Evolutionary conservation across 2,797 vertebrate genomes (phyloP), one percentile per base, ranked within the genome.

Genomic region (Darevskia mixta): DNA sequence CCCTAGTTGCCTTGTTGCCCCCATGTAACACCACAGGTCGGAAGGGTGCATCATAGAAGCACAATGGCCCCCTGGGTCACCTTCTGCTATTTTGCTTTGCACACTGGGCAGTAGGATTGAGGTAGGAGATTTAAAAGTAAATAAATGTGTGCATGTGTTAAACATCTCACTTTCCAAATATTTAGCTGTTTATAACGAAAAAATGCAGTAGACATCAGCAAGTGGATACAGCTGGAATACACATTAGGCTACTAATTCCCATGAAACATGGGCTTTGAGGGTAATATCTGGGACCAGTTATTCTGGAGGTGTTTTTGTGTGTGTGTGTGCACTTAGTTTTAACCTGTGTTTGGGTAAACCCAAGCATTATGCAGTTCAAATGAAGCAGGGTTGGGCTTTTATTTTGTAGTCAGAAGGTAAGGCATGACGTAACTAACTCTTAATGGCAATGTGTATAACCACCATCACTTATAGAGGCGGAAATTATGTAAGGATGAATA

Each of bases 361-460:
- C 79, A 85, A 17, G 23, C 41, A 64, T 35, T 5, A 58, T 55
- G 78, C 32, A 81, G 75, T 17, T 1, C 25, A 72, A 27, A 5
- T 7, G 18, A 41, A 32, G 11, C 5, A 67, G 61, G 38, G 9
- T 76, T 5, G 11, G 13, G 49, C 15, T 55, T 55, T 81, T 27
- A 6, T 18, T 55, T 79, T n/a, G 32, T 6, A 66, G 17, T 49
- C 10, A 32, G 32, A 78, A 27, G 27, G 49, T 55, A 55, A 55
- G 49, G 49, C 49, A 58, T 79, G 41, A 23, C 38, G n/a, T 71
- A 77, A 85, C 17, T 9, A 32, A 55, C 82, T 88, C 93, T 94
- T 94, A 95, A 91, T 94, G 93, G 92, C 2, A 4, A 91, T 92
- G 0, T 3, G 86, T 91, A 91, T 90, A 89, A 93, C 92, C 92